A percentile compares a stretch with the other conserved stretches of the same genome.
Evolutionary conservation across 2,113 vertebrate genomes (phyloP).

Genomic region (Syrmaticus mikado): DNA sequence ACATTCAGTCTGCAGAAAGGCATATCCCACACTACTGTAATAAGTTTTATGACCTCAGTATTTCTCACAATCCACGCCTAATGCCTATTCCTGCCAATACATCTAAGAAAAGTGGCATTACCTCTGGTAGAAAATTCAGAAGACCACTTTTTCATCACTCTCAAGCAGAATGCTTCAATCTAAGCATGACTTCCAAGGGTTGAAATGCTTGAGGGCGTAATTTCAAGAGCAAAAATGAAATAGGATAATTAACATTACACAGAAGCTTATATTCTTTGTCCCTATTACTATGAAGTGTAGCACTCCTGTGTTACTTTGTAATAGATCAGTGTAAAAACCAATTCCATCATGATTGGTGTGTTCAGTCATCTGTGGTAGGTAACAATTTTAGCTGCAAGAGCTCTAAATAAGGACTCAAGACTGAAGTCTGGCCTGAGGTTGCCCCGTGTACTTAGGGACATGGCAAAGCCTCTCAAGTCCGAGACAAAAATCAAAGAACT

Average conservation of each 20-base stretch:
- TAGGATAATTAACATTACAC: not conserved
- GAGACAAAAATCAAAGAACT: too few species aligned
- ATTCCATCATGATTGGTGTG: accelerated
- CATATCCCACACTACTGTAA: not conserved
- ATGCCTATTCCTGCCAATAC: not conserved
- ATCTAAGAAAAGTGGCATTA: not conserved
- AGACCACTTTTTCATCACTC: not conserved
- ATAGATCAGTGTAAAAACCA: not conserved
- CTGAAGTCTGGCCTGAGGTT: not conserved
- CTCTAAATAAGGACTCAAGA: not conserved
- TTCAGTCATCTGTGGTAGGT: not conserved
- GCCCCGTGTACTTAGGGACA: not conserved
- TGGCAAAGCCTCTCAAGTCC: not conserved
- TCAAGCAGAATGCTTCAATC: not conserved
- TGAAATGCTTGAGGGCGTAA: not conserved
- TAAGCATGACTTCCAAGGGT: not conserved
- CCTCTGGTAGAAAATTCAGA: not conserved
- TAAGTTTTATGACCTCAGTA: not conserved
- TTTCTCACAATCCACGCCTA: not conserved
- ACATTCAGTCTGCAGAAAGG: not conserved
- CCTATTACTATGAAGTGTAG: not conserved
- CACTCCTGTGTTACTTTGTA: not conserved
- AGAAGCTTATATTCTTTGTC: not conserved
- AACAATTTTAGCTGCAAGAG: not conserved
- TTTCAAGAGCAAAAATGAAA: not conserved